Percentiles rank a stretch among this genome's conserved stretches.
Evolutionary conservation across 37 sponge, comb jelly and placozoan species (phyloP).

Genomic region (Bolinopsis microptera): DNA sequence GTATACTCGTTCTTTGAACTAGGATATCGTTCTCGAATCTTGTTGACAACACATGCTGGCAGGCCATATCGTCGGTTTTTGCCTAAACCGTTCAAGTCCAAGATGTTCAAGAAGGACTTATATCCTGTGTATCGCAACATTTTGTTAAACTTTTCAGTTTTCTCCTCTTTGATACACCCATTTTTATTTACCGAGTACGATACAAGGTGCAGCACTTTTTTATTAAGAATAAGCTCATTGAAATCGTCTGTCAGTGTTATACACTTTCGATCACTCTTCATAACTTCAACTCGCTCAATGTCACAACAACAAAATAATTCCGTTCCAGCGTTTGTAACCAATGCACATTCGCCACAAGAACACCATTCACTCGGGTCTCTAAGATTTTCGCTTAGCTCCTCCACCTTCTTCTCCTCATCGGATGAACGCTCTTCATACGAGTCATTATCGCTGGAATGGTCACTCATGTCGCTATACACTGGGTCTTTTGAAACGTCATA

Average conservation of each 20-base stretch:
- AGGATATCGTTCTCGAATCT: background rate
- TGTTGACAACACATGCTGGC: background rate
- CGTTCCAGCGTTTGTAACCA: background rate
- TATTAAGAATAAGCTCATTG: background rate
- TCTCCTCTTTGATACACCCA: background rate
- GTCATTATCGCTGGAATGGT: background rate
- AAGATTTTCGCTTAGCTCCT: background rate
- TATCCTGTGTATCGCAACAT: background rate
- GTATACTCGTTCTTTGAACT: background rate
- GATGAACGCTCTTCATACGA: background rate
- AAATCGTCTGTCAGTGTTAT: background rate
- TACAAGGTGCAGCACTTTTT: background rate
- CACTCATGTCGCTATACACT: background rate
- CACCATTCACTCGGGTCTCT: background rate
- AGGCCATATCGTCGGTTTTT: background rate
- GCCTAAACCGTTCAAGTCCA: background rate
- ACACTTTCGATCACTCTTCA: background rate
- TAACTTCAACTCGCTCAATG: background rate
- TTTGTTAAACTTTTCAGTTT: background rate
- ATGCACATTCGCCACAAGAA: background rate
- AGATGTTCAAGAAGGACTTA: background rate
- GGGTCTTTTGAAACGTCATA: background rate
- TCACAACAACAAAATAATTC: background rate
- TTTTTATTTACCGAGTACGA: background rate
- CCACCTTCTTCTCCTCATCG: background rate